These are phyloP conservation scores for Neosilurus mollespiculum DNA, from an alignment of 2,797 vertebrate genomes.

Conservation along the genomic window DNA sequence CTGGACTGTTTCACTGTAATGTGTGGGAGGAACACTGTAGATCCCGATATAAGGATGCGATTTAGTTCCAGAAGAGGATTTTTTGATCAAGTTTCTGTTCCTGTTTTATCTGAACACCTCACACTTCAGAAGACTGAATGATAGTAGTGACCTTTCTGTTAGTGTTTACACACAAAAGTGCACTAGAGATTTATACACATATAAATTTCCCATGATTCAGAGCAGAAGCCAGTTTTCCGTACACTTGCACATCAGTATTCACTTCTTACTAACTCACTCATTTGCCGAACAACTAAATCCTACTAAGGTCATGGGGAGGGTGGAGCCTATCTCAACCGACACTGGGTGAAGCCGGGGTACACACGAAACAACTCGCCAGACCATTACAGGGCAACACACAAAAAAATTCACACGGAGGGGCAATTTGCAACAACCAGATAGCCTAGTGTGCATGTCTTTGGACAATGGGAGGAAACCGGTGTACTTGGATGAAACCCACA, in stretches of 20 bases:
- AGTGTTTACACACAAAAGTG: neutral
- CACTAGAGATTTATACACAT: neutral
- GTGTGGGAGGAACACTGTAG: neutral
- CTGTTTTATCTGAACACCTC: slow-evolving; percentile 27
- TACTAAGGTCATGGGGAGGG: no score
- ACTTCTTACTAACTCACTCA: neutral
- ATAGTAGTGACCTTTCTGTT: neutral
- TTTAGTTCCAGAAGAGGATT: neutral
- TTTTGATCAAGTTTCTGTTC: neutral
- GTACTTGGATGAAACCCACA: no score
- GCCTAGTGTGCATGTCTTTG: no score
- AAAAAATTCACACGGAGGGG: no score
- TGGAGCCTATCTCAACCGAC: no score
- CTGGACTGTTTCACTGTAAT: slow-evolving; percentile 46
- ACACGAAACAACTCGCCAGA: no score
- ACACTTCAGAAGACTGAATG: slow-evolving; percentile 5
- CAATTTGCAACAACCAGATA: no score
- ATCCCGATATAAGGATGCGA: neutral
- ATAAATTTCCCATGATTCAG: neutral
- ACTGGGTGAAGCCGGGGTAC: no score
- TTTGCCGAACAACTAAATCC: no score
- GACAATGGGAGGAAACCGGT: no score
- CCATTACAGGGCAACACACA: no score
- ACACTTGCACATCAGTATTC: neutral
- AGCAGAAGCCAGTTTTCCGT: no score